Conservation (phyloP, 2,888 invertebrate species). For the Coleophora flavipennella region DNA sequence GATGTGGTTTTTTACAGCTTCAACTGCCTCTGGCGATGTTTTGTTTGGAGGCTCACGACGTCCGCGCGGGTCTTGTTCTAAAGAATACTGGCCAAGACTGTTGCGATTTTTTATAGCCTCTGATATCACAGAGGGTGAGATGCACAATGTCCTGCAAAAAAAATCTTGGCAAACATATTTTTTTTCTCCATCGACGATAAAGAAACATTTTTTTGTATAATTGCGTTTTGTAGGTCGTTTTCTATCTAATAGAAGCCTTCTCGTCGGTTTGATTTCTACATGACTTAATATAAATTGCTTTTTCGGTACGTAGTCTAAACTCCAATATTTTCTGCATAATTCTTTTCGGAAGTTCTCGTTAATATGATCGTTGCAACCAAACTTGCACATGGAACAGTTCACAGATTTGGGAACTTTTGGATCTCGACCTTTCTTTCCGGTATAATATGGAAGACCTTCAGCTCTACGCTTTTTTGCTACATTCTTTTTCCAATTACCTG, state of each 20-base stretch:
- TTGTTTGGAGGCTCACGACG: constrained; percentile 1
- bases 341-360: too few relatives aligned
- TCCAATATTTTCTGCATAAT: constrained; percentile 7
- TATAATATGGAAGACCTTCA: too few relatives aligned
- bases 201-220: constrained; percentile 3
- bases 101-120: constrained; percentile 4
- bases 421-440: too few relatives aligned
- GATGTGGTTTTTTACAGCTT: constrained; percentile 3
- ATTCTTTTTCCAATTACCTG: too few relatives aligned
- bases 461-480: too few relatives aligned
- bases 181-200: not conserved
- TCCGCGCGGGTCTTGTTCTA: constrained; percentile 1
- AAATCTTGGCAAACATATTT: constrained; percentile 4
- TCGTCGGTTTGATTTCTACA: not conserved
- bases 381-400: too few relatives aligned
- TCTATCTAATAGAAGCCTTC: not conserved
- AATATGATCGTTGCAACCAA: too few relatives aligned
- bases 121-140: constrained; percentile 1
- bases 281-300: not conserved
- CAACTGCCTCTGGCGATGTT: constrained; percentile 1
- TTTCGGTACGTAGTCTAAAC: not conserved
- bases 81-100: not conserved
- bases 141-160: constrained; percentile 2
- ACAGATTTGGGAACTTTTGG: too few relatives aligned
- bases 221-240: not conserved